A percentile compares a stretch with the other conserved stretches of the same genome.
Evolutionary conservation across 2,113 vertebrate species (phyloP).

Genomic region (Nansenia antarctica): DNA sequence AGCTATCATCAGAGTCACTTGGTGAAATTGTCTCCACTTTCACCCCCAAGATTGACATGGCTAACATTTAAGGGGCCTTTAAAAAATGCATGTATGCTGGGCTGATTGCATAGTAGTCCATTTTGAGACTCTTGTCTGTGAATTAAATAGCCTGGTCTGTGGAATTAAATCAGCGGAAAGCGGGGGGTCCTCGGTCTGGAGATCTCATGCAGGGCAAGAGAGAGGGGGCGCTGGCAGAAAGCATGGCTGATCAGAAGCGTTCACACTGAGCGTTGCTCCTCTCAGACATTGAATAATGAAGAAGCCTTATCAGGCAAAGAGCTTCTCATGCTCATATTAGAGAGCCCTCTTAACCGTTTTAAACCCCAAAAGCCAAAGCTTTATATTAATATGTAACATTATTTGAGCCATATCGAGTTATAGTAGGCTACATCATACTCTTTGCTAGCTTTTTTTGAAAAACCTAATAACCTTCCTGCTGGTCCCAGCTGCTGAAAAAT

Average conservation of each 20-base stretch:
- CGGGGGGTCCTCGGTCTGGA: no score
- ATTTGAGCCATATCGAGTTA: no score
- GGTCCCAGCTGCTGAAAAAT: no score
- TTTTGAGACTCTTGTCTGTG: background rate
- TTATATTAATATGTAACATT: no score
- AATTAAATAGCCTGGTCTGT: background rate
- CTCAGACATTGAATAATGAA: background rate
- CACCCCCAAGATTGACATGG: no score
- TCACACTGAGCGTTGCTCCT: background rate
- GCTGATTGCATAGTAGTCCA: background rate
- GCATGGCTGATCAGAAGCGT: background rate
- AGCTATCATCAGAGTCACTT: no score
- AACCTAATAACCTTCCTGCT: no score
- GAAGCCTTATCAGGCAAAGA: background rate
- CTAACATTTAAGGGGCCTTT: background rate
- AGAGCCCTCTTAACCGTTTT: background rate
- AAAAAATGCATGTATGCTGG: background rate
- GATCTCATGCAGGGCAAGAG: no score
- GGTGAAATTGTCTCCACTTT: no score
- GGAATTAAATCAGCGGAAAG: slow-evolving; percentile 2
- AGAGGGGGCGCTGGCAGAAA: background rate
- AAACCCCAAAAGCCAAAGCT: background rate
- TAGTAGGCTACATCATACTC: no score
- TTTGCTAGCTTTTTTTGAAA: no score
- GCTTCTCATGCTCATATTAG: background rate